A percentile compares a stretch with the other conserved stretches of the same genome.
phyloP scores from a whole-genome alignment of 2,888 invertebrate genomes.

The Dicycla oo region DNA sequence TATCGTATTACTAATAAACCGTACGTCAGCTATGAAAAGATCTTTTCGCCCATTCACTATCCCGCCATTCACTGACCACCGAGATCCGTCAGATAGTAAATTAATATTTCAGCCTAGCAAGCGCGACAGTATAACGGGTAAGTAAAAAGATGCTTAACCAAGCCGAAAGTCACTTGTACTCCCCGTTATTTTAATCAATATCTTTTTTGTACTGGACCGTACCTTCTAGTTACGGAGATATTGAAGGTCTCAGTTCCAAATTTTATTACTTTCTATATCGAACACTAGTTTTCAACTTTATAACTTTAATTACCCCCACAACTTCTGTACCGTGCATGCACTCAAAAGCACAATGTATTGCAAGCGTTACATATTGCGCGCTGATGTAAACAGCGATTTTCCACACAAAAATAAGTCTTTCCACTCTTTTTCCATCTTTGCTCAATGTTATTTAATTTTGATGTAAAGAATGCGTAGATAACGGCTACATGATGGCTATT shows the following conservation, averaged over 20 bases:
- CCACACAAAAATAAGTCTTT: background rate
- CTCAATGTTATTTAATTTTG: background rate
- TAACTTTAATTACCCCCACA: background rate
- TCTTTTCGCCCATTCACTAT: background rate
- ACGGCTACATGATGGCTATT: background rate
- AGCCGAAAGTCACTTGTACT: background rate
- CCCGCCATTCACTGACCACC: background rate
- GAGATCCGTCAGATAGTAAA: background rate
- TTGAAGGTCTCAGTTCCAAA: too few relatives aligned
- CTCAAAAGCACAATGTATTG: background rate
- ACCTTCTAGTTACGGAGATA: background rate
- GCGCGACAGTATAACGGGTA: background rate
- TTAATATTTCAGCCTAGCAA: background rate
- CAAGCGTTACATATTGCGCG: background rate
- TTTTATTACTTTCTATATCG: background rate
- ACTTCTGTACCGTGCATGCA: background rate
- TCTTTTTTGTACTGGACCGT: background rate
- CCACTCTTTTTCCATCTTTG: too few relatives aligned
- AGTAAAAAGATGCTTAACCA: background rate
- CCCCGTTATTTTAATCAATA: too few relatives aligned
- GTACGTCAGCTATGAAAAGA: background rate
- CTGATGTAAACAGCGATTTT: background rate
- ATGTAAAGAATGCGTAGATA: too few relatives aligned
- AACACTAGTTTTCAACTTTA: background rate
- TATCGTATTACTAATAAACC: too few relatives aligned